Evolutionary conservation across 2,797 vertebrate genomes (phyloP).

Genomic region (Babyrousa celebensis): DNA sequence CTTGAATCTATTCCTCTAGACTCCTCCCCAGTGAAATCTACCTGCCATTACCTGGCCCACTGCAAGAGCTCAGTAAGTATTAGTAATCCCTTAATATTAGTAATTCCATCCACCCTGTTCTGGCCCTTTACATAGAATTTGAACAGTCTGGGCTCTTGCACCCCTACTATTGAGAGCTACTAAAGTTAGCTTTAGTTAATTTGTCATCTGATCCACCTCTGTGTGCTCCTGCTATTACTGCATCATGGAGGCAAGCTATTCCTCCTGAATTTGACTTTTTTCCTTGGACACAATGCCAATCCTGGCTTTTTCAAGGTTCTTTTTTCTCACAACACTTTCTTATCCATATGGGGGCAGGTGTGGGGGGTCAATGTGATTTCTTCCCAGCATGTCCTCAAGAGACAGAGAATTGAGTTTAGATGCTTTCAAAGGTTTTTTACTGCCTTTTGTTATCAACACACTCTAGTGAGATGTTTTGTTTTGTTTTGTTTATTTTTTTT

Average conservation of each 20-base stretch:
- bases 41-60: neutral
- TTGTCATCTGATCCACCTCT: neutral
- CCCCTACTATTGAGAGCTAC: neutral
- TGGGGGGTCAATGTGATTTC: neutral
- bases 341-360: no score
- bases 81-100: neutral
- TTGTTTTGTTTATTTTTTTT: neutral
- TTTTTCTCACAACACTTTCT: neutral
- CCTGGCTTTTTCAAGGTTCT: neutral
- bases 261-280: conserved; percentile 21
- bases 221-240: neutral
- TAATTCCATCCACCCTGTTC: neutral
- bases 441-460: neutral
- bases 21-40: neutral
- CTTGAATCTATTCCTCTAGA: neutral
- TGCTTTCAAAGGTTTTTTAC: neutral
- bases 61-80: neutral
- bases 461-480: no score
- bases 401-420: neutral
- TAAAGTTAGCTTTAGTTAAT: neutral
- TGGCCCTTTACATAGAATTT: neutral
- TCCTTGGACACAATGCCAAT: neutral
- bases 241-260: neutral
- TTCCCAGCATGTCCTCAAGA: neutral
- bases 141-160: neutral